phyloP scores from a whole-genome alignment of 2,797 vertebrate genomes.

The Gymnocypris eckloni region DNA sequence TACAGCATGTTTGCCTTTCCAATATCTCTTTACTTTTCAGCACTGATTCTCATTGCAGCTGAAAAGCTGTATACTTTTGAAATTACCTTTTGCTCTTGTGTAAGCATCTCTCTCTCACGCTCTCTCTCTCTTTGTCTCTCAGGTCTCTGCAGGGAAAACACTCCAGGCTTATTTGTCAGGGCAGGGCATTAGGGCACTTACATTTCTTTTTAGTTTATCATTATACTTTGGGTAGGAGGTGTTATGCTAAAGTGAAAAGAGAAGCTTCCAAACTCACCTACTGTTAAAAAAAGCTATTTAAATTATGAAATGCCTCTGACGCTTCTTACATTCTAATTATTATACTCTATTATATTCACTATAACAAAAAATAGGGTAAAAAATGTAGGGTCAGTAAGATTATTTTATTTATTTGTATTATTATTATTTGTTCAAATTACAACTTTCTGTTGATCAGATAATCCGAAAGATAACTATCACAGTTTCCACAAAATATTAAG shows the following conservation, averaged over 20 bases:
- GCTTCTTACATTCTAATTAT: not conserved
- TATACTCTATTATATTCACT: not conserved
- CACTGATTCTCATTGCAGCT: slow-evolving; percentile 5
- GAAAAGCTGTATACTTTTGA: slow-evolving; percentile 38
- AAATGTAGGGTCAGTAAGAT: too few relatives aligned
- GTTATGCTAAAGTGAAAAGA: not conserved
- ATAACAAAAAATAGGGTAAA: too few relatives aligned
- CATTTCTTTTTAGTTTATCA: slow-evolving; percentile 39
- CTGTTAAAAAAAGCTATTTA: not conserved
- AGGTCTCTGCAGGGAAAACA: slow-evolving; percentile 12
- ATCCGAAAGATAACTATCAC: too few relatives aligned
- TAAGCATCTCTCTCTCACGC: slow-evolving; percentile 8
- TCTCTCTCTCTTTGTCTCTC: not conserved
- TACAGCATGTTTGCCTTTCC: slow-evolving; percentile 23
- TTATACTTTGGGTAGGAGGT: slow-evolving; percentile 2
- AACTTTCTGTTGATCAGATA: too few relatives aligned
- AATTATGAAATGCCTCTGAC: too few relatives aligned
- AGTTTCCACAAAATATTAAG: too few relatives aligned
- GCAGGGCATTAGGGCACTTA: slow-evolving; percentile 35
- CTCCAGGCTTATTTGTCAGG: slow-evolving; percentile 40
- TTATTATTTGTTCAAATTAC: too few relatives aligned
- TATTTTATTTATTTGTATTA: too few relatives aligned
- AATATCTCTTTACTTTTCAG: slow-evolving; percentile 38
- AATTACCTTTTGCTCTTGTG: slow-evolving; percentile 41
- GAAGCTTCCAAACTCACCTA: not conserved